A percentile compares a stretch with the other conserved stretches of the same genome.
Conservation (phyloP, 2,888 invertebrate genomes). For the Cynaeus angustus region DNA sequence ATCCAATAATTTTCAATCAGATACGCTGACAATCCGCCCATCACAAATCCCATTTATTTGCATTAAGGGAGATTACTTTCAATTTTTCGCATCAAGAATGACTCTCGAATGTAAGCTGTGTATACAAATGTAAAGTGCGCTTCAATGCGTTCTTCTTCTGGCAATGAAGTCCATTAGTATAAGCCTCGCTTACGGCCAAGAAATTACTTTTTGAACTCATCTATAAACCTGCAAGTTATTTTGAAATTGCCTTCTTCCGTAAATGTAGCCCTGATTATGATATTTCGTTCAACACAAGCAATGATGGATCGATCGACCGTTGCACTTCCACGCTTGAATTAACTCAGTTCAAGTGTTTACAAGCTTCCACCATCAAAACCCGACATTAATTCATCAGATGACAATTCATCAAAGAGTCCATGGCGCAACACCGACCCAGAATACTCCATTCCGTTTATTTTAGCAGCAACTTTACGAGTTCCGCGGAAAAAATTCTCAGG, state of each 20-base stretch:
- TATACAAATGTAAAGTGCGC: neutral
- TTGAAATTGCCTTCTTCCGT: too few relatives aligned
- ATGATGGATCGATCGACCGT: conserved; percentile 34
- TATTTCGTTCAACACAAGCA: conserved; percentile 13
- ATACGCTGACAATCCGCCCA: conserved; percentile 28
- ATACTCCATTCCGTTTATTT: conserved; percentile 29
- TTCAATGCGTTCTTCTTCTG: neutral
- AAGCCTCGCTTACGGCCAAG: neutral
- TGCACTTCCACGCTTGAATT: conserved; percentile 21
- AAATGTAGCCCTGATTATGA: neutral
- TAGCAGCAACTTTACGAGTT: conserved; percentile 28
- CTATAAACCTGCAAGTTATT: too few relatives aligned
- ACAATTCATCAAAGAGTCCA: conserved; percentile 18
- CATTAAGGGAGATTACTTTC: conserved; percentile 21
- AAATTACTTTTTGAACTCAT: too few relatives aligned
- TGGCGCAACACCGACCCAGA: conserved; percentile 17
- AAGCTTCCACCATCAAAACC: conserved; percentile 12
- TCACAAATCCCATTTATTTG: conserved; percentile 37
- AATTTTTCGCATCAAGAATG: conserved; percentile 18
- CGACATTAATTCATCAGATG: conserved; percentile 13
- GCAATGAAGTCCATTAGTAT: neutral
- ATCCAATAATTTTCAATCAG: conserved; percentile 34
- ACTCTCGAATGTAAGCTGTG: conserved; percentile 5
- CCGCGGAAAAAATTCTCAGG: conserved; percentile 15
- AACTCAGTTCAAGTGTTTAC: conserved; percentile 14